Conservation (phyloP, 2,113 vertebrate genomes). For the Ondatra zibethicus region DNA sequence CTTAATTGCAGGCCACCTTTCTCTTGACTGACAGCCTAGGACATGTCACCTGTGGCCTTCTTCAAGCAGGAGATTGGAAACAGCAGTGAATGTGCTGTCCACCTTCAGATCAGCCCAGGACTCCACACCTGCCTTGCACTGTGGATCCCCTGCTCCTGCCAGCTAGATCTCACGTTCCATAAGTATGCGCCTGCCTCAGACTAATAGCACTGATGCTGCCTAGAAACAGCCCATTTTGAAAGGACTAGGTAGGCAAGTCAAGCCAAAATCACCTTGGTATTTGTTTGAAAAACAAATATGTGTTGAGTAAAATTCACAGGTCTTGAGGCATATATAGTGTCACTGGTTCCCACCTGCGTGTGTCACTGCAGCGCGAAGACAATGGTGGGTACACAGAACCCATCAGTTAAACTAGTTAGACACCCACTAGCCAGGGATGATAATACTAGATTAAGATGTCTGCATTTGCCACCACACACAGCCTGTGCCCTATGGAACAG, state of each 20-base stretch:
- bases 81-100: background rate
- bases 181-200: background rate
- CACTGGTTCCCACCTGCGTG: accelerated
- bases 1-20: background rate
- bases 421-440: background rate
- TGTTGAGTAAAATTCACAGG: background rate
- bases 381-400: background rate
- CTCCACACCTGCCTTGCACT: background rate
- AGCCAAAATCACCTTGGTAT: background rate
- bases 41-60: background rate
- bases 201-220: background rate
- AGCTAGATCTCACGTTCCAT: background rate
- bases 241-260: background rate
- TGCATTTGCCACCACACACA: background rate
- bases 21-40: background rate
- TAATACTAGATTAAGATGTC: background rate
- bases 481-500: background rate
- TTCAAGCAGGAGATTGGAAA: background rate
- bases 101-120: background rate
- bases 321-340: background rate
- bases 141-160: background rate
- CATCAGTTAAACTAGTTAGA: background rate
- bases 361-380: accelerated
- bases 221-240: background rate
- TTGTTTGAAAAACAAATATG: background rate